These are phyloP conservation scores for Champsocephalus gunnari DNA, from an alignment of 2,797 vertebrate genomes.

Conservation along the genomic window DNA sequence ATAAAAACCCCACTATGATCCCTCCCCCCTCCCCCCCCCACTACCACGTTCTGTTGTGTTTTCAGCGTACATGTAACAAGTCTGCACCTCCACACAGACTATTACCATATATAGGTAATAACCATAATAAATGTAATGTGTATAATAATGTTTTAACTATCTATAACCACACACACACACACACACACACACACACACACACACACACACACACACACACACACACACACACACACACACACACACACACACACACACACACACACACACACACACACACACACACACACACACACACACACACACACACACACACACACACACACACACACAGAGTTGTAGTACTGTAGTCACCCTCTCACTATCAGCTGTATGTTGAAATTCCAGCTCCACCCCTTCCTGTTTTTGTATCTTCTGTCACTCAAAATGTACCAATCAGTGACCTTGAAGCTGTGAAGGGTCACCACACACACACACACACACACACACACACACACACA, in stretches of 20 bases:
- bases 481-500: background rate
- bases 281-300: too few species aligned
- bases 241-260: background rate
- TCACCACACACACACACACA: background rate
- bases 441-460: conserved; percentile 32
- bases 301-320: background rate
- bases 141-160: too few species aligned
- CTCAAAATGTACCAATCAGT: conserved; percentile 64
- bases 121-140: too few species aligned
- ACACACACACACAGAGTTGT: conserved; percentile 11
- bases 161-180: background rate
- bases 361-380: conserved; percentile 65
- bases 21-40: background rate
- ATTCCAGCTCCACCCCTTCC: conserved; percentile 70
- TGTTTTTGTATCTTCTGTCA: conserved; percentile 70
- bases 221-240: conserved; percentile 8
- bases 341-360: conserved; percentile 17
- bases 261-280: background rate
- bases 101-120: too few species aligned
- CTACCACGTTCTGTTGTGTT: background rate
- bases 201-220: too few species aligned
- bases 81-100: background rate
- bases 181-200: too few species aligned
- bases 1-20: conserved; percentile 61
- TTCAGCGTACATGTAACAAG: background rate